These are phyloP conservation scores for Monomorium pharaonis DNA, from an alignment of 1,140 invertebrate genomes.

Conservation along the genomic window DNA sequence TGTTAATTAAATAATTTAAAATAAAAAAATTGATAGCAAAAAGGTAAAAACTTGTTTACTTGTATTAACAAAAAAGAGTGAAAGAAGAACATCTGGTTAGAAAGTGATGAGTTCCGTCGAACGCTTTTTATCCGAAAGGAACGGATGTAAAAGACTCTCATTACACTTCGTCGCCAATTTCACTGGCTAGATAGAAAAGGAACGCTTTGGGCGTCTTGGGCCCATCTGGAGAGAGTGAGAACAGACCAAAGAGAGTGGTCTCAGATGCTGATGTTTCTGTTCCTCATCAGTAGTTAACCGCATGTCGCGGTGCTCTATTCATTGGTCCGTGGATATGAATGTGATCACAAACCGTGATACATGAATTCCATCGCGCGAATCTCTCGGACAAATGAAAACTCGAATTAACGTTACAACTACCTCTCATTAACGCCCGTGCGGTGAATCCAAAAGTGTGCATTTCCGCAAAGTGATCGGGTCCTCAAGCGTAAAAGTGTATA, in stretches of 20 bases:
- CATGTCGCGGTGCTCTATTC: constrained; percentile 72
- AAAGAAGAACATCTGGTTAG: background rate
- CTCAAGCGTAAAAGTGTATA: background rate
- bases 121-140: constrained; percentile 15
- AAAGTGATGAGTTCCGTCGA: constrained; percentile 40
- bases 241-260: constrained; percentile 65
- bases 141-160: constrained; percentile 39
- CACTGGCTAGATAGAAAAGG: constrained; percentile 53
- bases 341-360: background rate
- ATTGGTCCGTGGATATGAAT: constrained; percentile 38
- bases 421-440: background rate
- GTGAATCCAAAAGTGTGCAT: constrained; percentile 12
- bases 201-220: constrained; percentile 40
- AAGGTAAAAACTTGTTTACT: constrained; percentile 1
- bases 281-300: constrained; percentile 80
- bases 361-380: background rate
- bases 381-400: constrained; percentile 20
- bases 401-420: background rate
- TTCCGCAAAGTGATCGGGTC: background rate
- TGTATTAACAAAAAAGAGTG: background rate
- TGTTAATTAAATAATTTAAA: background rate
- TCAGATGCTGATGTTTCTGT: constrained; percentile 76
- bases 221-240: constrained; percentile 56
- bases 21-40: background rate
- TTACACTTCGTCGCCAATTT: constrained; percentile 30